These are phyloP conservation scores for Darevskia mixta DNA, from an alignment of 2,797 vertebrate species.

Conservation along the genomic window DNA sequence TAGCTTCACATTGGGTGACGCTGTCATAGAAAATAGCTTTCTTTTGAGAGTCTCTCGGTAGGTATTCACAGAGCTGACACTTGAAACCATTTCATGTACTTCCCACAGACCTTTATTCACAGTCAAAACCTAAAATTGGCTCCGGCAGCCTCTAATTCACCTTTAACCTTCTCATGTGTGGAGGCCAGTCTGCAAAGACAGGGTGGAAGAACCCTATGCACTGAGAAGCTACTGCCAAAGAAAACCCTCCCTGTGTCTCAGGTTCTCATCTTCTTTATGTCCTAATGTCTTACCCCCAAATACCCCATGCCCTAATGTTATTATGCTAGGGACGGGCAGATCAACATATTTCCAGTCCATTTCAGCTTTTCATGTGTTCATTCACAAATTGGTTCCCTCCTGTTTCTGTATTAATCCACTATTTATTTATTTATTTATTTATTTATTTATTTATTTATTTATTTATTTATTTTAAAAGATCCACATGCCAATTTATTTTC, in stretches of 20 bases:
- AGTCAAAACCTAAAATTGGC: fast-evolving
- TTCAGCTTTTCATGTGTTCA: no score
- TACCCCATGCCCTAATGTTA: not conserved
- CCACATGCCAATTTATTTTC: no score
- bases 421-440: no score
- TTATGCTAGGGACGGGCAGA: not conserved
- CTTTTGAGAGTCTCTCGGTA: not conserved
- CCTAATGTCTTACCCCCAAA: not conserved
- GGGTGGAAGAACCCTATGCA: not conserved
- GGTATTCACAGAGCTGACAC: not conserved
- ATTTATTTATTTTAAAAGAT: no score
- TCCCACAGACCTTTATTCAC: not conserved
- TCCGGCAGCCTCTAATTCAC: not conserved
- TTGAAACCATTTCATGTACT: not conserved
- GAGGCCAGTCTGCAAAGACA: not conserved
- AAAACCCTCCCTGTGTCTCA: not conserved
- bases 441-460: no score
- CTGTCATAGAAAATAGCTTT: conserved; percentile 7
- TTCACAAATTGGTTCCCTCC: no score
- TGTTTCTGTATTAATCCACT: no score
- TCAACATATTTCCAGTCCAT: no score
- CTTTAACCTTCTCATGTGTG: not conserved
- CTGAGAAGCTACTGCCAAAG: not conserved
- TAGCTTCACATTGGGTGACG: not conserved
- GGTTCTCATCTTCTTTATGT: not conserved